Percentiles rank a stretch among this genome's conserved stretches.
Evolutionary conservation across 2,113 vertebrate species (phyloP).

Genomic region (Daboia siamensis): DNA sequence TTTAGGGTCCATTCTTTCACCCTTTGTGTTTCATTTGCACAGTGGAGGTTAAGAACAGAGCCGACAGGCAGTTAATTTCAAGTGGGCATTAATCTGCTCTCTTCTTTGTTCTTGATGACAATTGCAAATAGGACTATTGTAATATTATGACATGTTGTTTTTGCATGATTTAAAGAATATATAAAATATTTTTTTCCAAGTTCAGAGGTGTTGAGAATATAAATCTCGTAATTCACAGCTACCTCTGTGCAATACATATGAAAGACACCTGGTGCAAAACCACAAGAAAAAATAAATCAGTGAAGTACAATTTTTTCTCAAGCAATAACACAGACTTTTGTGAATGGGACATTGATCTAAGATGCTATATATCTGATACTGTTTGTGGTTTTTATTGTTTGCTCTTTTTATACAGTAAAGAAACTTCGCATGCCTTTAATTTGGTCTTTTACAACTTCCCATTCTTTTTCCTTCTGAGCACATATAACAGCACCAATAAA

Average conservation of each 20-base stretch:
- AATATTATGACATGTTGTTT: background rate
- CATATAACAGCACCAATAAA: background rate
- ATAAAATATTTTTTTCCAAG: background rate
- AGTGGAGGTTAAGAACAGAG: background rate
- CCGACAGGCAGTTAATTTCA: background rate
- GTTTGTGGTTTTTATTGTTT: background rate
- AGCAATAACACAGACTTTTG: background rate
- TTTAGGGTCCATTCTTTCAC: background rate
- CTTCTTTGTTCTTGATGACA: background rate
- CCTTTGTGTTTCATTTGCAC: background rate
- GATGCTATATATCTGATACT: background rate
- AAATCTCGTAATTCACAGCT: background rate
- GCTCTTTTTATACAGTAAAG: background rate
- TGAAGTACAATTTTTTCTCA: background rate
- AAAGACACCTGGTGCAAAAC: background rate
- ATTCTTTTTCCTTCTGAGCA: background rate
- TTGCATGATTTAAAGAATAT: background rate
- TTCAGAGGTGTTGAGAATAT: background rate
- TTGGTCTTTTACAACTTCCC: background rate
- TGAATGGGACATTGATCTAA: background rate
- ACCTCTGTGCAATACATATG: background rate
- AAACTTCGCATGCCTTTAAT: background rate
- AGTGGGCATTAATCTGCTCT: background rate
- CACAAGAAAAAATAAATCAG: background rate
- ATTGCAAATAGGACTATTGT: background rate